Evolutionary conservation across 1,140 invertebrate species (phyloP).

Genomic region (Nymphalis io): DNA sequence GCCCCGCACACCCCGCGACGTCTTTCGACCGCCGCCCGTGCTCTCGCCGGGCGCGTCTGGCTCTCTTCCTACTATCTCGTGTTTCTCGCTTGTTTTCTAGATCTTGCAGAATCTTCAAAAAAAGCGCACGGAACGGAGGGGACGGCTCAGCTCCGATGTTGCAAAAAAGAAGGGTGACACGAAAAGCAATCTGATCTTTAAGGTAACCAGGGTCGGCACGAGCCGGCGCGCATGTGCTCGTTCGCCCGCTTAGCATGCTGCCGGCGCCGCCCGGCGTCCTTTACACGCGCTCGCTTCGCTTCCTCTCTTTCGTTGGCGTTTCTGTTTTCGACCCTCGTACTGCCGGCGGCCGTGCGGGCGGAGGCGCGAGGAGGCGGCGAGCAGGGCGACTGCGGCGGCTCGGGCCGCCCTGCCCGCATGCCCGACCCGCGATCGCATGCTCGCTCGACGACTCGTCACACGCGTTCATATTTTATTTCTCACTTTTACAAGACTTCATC

Average conservation of each 20-base stretch:
- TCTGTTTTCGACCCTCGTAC: conserved; percentile 66
- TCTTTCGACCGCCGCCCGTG: conserved; percentile 57
- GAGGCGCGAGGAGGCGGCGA: conserved; percentile 52
- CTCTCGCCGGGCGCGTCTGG: conserved; percentile 69
- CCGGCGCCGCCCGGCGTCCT: conserved; percentile 73
- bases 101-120: conserved; percentile 98
- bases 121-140: conserved; percentile 96
- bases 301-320: conserved; percentile 73
- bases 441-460: conserved; percentile 70
- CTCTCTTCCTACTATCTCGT: conserved; percentile 85
- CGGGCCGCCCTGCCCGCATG: conserved; percentile 57
- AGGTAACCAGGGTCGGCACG: conserved; percentile 89
- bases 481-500: conserved; percentile 74
- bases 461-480: conserved; percentile 74
- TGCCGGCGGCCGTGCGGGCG: conserved; percentile 69
- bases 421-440: conserved; percentile 68
- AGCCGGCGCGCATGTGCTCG: conserved; percentile 78
- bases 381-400: conserved; percentile 66
- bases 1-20: conserved; percentile 66
- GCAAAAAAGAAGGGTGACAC: conserved; percentile 94
- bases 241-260: conserved; percentile 77
- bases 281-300: conserved; percentile 76
- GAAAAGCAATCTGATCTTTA: conserved; percentile 98
- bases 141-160: conserved; percentile 93
- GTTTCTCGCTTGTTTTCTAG: conserved; percentile 93